These are phyloP conservation scores for Amia ocellicauda DNA, from an alignment of 2,113 vertebrate species.

Conservation along the genomic window DNA sequence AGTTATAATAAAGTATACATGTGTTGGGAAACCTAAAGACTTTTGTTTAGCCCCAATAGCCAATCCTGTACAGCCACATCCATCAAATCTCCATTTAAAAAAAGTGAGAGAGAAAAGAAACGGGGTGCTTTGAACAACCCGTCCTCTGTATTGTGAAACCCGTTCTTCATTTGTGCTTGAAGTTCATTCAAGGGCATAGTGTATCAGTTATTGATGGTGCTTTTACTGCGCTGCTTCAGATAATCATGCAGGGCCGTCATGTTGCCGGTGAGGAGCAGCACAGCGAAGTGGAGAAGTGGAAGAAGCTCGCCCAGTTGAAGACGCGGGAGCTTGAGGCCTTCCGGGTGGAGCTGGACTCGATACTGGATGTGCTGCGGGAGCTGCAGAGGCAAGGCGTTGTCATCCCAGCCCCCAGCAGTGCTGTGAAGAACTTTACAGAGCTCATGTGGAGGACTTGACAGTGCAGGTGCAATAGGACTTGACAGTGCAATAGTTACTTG, in stretches of 20 bases:
- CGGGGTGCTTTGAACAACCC: too few species aligned
- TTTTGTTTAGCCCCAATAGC: too few species aligned
- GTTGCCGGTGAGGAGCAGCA: slow-evolving; percentile 52
- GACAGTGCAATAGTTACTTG: too few species aligned
- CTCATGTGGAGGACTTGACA: slow-evolving; percentile 21
- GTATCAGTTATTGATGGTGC: background rate
- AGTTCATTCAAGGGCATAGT: background rate
- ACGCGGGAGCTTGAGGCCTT: slow-evolving; percentile 82
- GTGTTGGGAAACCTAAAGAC: too few species aligned
- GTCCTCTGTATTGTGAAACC: too few species aligned
- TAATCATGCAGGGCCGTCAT: slow-evolving; percentile 59
- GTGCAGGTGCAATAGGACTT: too few species aligned
- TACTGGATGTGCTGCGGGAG: slow-evolving; percentile 81
- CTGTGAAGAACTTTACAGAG: background rate
- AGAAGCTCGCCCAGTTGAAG: slow-evolving; percentile 72
- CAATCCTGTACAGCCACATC: too few species aligned
- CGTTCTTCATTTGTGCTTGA: too few species aligned
- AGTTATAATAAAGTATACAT: too few species aligned
- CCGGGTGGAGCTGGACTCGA: slow-evolving; percentile 83
- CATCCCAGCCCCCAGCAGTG: slow-evolving; percentile 52
- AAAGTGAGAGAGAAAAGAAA: too few species aligned
- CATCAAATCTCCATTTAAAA: too few species aligned
- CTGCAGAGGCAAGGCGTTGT: slow-evolving; percentile 81
- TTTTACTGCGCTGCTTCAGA: slow-evolving; percentile 50
- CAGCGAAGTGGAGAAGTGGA: slow-evolving; percentile 74